Evolutionary conservation across 2,113 vertebrate genomes (phyloP).

Genomic region (Nipponia nippon): DNA sequence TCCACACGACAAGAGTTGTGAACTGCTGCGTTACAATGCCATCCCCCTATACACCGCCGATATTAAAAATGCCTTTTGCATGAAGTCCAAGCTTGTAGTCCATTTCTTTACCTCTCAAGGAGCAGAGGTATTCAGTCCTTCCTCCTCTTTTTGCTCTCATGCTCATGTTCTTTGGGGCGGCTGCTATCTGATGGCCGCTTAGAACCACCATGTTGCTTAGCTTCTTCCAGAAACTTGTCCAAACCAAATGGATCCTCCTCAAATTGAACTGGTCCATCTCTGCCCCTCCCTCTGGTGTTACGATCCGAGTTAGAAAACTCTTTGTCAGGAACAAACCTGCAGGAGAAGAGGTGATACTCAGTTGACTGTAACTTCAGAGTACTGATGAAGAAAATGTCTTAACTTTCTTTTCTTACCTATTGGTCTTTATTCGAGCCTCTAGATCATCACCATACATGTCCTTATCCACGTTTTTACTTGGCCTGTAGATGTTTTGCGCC

Average conservation of each 20-base stretch:
- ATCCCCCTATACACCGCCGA: background rate
- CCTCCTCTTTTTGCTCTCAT: slow-evolving; percentile 94
- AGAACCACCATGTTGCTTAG: slow-evolving; percentile 95
- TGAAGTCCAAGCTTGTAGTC: slow-evolving; percentile 36
- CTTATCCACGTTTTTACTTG: slow-evolving; percentile 91
- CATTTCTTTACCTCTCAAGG: background rate
- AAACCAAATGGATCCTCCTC: slow-evolving; percentile 98
- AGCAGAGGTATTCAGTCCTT: slow-evolving; percentile 82
- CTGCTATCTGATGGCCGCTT: slow-evolving; percentile 92
- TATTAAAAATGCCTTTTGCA: slow-evolving; percentile 21
- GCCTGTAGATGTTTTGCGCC: slow-evolving; percentile 94
- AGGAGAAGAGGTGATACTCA: background rate
- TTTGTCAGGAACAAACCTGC: slow-evolving; percentile 92
- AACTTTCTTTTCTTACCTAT: slow-evolving; percentile 75
- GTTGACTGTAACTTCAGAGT: background rate
- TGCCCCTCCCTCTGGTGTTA: slow-evolving; percentile 74
- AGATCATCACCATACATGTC: slow-evolving; percentile 91
- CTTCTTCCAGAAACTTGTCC: slow-evolving; percentile 99
- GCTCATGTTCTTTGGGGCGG: slow-evolving; percentile 93
- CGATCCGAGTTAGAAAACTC: slow-evolving; percentile 93
- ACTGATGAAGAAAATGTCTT: background rate
- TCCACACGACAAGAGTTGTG: background rate
- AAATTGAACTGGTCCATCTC: slow-evolving; percentile 95
- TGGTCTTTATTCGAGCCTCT: slow-evolving; percentile 88
- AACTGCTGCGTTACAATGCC: background rate